Evolutionary conservation across 2,888 invertebrate species (phyloP).

Genomic region (Patella pellucida): DNA sequence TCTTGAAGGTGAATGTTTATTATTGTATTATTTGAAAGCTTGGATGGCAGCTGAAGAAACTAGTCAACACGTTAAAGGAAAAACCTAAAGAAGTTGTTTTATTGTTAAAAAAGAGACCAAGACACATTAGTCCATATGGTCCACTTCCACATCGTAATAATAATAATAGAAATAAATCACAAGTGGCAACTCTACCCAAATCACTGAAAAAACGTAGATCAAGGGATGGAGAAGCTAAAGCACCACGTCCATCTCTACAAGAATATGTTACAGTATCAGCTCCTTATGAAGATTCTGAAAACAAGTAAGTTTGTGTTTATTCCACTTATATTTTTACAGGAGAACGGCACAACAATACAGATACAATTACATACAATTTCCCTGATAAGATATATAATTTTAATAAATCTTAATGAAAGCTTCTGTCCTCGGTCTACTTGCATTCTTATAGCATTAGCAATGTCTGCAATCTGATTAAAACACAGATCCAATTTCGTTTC

Average conservation of each 20-base stretch:
- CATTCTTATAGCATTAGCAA: no score
- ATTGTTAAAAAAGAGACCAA: constrained; percentile 86
- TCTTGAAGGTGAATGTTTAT: no score
- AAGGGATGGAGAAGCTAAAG: constrained; percentile 54
- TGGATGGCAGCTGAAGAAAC: constrained; percentile 86
- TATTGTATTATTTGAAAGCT: constrained; percentile 73
- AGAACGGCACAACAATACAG: no score
- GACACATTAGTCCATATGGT: constrained; percentile 82
- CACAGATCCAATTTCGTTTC: no score
- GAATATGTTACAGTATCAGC: constrained; percentile 44
- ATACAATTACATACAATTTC: no score
- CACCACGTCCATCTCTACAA: constrained; percentile 55
- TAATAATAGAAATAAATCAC: constrained; percentile 46
- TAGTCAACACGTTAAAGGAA: constrained; percentile 80
- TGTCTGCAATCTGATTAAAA: no score
- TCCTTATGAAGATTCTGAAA: neutral
- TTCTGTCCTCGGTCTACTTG: no score
- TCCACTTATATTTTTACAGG: no score
- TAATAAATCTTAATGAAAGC: no score
- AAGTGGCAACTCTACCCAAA: constrained; percentile 56
- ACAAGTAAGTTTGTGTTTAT: neutral
- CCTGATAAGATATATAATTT: no score
- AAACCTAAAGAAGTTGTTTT: constrained; percentile 85
- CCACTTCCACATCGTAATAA: constrained; percentile 71
- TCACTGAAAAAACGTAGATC: constrained; percentile 58